Percentiles rank a stretch among this genome's conserved stretches.
Evolutionary conservation across 2,113 vertebrate species (phyloP).

Genomic region (Dipodomys ordii): DNA sequence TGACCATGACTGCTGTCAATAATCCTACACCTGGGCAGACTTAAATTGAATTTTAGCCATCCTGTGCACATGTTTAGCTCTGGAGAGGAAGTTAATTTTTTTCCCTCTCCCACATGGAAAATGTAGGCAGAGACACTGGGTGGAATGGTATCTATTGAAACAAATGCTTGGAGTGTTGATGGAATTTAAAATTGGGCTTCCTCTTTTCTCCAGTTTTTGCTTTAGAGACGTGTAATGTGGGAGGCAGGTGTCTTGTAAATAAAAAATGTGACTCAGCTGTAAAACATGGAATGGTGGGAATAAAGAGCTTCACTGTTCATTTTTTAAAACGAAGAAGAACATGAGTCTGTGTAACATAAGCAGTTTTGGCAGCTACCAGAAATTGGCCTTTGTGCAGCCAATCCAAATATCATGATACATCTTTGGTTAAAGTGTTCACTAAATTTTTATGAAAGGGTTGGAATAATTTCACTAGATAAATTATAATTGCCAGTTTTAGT

Average conservation of each 20-base stretch:
- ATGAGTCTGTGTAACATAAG: neutral
- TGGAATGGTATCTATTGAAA: constrained; percentile 85
- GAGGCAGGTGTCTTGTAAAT: constrained; percentile 83
- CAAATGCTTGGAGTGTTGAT: constrained; percentile 82
- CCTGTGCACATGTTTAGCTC: constrained; percentile 81
- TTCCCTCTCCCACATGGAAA: constrained; percentile 27
- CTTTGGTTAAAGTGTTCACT: neutral
- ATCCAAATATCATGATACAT: neutral
- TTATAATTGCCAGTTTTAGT: neutral
- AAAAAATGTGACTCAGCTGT: constrained; percentile 83
- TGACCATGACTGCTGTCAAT: constrained; percentile 70
- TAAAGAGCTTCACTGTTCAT: constrained; percentile 48
- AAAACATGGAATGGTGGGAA: constrained; percentile 64
- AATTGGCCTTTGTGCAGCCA: neutral
- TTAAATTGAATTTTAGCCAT: constrained; percentile 85
- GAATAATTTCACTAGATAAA: neutral
- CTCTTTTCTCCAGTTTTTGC: constrained; percentile 82
- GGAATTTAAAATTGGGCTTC: constrained; percentile 88
- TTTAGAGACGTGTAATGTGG: constrained; percentile 78
- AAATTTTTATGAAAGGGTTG: neutral
- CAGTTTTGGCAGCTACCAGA: neutral
- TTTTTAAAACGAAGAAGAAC: neutral
- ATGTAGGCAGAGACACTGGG: constrained; percentile 79
- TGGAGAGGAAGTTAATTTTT: constrained; percentile 72
- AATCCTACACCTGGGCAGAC: constrained; percentile 78